phyloP scores from a whole-genome alignment of 2,888 invertebrate species.

The Hydraecia micacea region DNA sequence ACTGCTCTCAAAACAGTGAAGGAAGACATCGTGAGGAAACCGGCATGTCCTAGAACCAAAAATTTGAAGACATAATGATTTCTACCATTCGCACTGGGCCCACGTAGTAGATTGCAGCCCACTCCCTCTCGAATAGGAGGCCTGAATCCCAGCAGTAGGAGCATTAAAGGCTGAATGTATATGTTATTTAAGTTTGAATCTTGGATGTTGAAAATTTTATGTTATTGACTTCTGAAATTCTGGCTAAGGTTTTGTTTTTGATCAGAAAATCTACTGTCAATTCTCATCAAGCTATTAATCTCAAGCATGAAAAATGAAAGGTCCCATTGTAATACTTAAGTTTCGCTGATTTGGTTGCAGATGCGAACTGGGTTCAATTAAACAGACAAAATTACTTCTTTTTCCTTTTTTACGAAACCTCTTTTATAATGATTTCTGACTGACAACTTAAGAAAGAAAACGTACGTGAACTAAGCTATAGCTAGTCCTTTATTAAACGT shows the following conservation, averaged over 20 bases:
- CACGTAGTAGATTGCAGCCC: neutral
- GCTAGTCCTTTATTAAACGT: neutral
- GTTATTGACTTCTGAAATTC: neutral
- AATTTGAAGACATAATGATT: too few species aligned
- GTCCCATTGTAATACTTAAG: conserved; percentile 1
- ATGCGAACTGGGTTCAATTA: neutral
- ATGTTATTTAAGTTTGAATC: neutral
- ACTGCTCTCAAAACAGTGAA: too few species aligned
- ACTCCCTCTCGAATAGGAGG: neutral
- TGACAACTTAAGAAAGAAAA: neutral
- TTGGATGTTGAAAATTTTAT: neutral
- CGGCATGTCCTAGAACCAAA: too few species aligned
- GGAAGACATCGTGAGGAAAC: too few species aligned
- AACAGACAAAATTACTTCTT: neutral
- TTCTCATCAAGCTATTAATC: too few species aligned
- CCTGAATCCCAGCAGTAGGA: neutral
- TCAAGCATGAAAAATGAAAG: neutral
- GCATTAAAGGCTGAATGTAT: too few species aligned
- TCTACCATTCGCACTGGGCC: too few species aligned
- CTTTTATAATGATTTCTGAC: neutral
- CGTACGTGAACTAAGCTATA: neutral
- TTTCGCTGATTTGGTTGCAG: neutral
- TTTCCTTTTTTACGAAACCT: too few species aligned
- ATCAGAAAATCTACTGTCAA: neutral
- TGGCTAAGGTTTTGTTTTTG: neutral